Evolutionary conservation across 53 echinoderm and acorn worm species (phyloP), one percentile per base, ranked within the genome.

Genomic region (Holothuria scabra): DNA sequence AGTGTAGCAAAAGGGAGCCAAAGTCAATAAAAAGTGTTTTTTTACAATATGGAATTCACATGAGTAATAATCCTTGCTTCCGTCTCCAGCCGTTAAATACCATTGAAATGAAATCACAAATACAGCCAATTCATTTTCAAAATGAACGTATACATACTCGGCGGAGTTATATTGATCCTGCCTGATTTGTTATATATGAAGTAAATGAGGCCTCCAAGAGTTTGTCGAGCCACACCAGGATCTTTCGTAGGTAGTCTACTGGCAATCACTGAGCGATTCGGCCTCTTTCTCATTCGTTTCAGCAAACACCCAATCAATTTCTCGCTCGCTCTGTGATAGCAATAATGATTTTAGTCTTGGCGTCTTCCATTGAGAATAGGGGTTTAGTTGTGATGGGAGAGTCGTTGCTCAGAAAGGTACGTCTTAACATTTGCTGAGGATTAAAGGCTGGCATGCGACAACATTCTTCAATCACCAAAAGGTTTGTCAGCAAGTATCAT

Each of bases 291-390:
- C 69, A 69, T 69, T 69, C 69, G 69, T 69, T 34, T 37, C 37
- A 69, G 44, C 69, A 44, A 69, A 69, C 69, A 69, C 69, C 69
- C 69, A 69, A 69, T 69, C 69, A 69, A 69, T 69, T 69, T 69
- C 38, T 35, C 38, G 16, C 37, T 23, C 37, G 34, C 30, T 35
- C 69, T 33, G 37, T 69, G 34, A 44, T 33, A 34, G 37, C 69
- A 23, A 44, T 69, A 69, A 69, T 69, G 69, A 69, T 69, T 69
- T 69, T 69, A 69, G 44, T 69, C 69, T 69, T 35, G 44, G 69
- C 69, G 38, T 69, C 69, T 69, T 69, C 69, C 69, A 69, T 69
- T 69, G 11, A 41, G 41, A 8, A 41, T 10, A 41, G 41, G 41
- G 41, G 41, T 41, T 41, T 4, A 41, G 41, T 6, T 41, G 41